Evolutionary conservation across 2,113 vertebrate genomes (phyloP).

Genomic region (Bathybates hornii): DNA sequence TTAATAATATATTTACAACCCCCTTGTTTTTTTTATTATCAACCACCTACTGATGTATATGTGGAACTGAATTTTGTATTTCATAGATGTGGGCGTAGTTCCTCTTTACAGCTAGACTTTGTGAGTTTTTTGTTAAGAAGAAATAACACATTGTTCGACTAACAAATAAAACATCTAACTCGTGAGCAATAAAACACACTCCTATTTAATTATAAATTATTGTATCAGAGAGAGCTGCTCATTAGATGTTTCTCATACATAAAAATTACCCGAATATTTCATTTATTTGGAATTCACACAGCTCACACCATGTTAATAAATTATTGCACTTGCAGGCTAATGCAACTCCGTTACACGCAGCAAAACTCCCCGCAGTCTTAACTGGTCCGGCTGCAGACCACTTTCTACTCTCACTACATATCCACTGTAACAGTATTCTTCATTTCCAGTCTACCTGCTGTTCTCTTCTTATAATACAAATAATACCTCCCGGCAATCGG

Average conservation of each 20-base stretch:
- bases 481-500: conserved; percentile 45
- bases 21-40: not conserved
- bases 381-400: not conserved
- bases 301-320: not conserved
- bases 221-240: not conserved
- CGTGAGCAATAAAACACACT: not conserved
- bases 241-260: not conserved
- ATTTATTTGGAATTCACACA: not conserved
- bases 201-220: not conserved
- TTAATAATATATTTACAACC: not conserved
- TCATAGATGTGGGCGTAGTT: not conserved
- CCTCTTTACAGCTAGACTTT: not conserved
- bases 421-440: not conserved
- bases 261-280: not conserved
- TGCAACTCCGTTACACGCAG: not conserved
- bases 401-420: not conserved
- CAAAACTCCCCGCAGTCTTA: not conserved
- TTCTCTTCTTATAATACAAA: conserved; percentile 46
- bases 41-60: not conserved
- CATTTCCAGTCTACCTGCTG: conserved; percentile 17
- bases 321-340: not conserved
- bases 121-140: not conserved
- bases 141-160: not conserved
- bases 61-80: not conserved
- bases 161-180: not conserved